Base-by-base conservation (phyloP, 2,888 invertebrate genomes). In the Andrena flavipes region DNA sequence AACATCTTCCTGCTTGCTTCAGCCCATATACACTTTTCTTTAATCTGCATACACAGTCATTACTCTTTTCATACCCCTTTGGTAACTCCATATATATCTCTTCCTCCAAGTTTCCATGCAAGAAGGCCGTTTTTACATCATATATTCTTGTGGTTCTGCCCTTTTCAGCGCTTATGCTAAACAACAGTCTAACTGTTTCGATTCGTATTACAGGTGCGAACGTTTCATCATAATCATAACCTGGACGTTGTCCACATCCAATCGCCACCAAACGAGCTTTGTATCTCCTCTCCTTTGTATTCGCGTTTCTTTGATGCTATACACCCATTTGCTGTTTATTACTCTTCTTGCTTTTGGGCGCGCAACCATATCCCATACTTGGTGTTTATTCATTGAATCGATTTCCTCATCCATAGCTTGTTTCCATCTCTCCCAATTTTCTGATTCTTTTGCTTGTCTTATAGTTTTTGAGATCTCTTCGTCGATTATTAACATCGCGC, bases 1-100 rank as follows among this genome's bases (percentile, higher is more conserved):
- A 70, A n/a, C 70, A 70, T 60, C 70, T 70, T 4, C 70, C 29
- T 23, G 70, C 60, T 16, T 70, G 59, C 6, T 70, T 70, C 1
- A 70, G 7, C 1, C 29, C 60, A 26, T 60, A 72, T 51, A 72
- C 16, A 63, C 63, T 63, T n/a, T 56, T 54, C 0, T 63, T 64
- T 20, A 59, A 35, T 42, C 2, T 51, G 20, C 30, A n/a, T 5
- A 59, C 59, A 6, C 20, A 5, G 7, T 23, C n/a, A 10, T 33
- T 33, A 51, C 13, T 1, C 2, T 8, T 26, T 71, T 48, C 48
- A n/a, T 59, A 71, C 20, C 60, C 70, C 23, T 71, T 29, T 2
- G 70, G 70, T 20, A 62, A n/a, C 20, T 62, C 60, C 70, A 60
- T 29, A 29, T 20, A 71, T 29, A 60, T 26, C 16, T 60, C 60